Evolutionary conservation across 2,888 invertebrate genomes (phyloP).

Genomic region (Agrotis clavis): DNA sequence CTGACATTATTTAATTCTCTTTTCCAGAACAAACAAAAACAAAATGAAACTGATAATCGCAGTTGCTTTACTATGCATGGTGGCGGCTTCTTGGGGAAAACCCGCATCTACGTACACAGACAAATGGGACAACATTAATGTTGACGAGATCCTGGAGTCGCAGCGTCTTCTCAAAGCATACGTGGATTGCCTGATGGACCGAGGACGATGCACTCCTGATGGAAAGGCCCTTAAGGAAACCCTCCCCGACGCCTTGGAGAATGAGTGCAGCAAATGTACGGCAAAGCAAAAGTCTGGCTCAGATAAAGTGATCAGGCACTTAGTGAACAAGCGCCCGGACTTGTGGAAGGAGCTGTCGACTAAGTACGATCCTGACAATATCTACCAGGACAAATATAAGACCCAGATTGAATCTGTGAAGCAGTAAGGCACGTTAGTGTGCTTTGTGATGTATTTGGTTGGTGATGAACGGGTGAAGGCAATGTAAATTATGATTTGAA

Average conservation of each 20-base stretch:
- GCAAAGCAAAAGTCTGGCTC: constrained; percentile 89
- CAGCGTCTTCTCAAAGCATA: constrained; percentile 93
- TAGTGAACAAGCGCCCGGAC: constrained; percentile 93
- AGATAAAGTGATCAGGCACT: constrained; percentile 93
- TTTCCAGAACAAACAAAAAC: constrained; percentile 51
- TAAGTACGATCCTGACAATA: constrained; percentile 94
- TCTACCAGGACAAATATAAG: constrained; percentile 93
- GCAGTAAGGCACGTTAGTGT: constrained; percentile 31
- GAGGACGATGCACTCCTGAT: constrained; percentile 93
- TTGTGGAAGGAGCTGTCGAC: constrained; percentile 93
- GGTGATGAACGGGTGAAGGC: constrained; percentile 46
- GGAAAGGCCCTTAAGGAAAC: constrained; percentile 91
- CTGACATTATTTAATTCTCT: constrained; percentile 5
- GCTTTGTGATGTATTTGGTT: constrained; percentile 3
- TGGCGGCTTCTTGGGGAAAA: constrained; percentile 78
- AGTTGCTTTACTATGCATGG: constrained; percentile 76
- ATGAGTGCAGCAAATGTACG: constrained; percentile 94
- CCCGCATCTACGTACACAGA: constrained; percentile 91
- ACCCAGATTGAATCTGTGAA: constrained; percentile 82
- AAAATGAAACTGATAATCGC: constrained; percentile 85
- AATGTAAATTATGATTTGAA: constrained; percentile 39
- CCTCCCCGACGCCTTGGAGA: constrained; percentile 94
- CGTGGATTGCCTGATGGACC: constrained; percentile 93
- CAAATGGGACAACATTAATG: constrained; percentile 93
- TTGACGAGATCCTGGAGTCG: constrained; percentile 93